Evolutionary conservation across 2,797 vertebrate species (phyloP).

Genomic region (Sparidentex hasta): DNA sequence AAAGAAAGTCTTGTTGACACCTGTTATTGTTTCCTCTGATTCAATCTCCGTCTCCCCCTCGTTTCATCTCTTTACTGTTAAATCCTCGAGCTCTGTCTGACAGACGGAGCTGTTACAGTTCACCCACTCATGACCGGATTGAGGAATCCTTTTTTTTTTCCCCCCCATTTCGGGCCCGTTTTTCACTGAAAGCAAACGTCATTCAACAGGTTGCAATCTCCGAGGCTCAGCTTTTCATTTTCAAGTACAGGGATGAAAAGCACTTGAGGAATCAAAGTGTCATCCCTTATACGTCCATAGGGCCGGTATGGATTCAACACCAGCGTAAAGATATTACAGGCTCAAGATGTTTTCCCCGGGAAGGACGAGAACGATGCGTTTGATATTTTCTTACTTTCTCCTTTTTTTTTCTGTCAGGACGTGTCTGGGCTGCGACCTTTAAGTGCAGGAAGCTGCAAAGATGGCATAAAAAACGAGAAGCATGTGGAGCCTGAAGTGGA

Average conservation of each 20-base stretch:
- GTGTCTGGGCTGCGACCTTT: too few relatives aligned
- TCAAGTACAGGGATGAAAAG: conserved; percentile 23
- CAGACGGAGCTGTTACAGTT: not conserved
- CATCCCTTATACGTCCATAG: not conserved
- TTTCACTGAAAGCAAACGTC: conserved; percentile 8
- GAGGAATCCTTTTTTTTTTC: not conserved
- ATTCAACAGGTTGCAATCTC: conserved; percentile 17
- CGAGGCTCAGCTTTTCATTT: not conserved
- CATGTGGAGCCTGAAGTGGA: too few relatives aligned
- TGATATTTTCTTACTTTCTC: too few relatives aligned
- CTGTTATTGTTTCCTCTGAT: too few relatives aligned
- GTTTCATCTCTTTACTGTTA: not conserved
- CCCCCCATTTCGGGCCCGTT: not conserved
- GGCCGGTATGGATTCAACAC: not conserved
- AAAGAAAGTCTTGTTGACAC: not conserved
- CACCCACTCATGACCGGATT: not conserved
- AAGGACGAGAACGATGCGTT: not conserved
- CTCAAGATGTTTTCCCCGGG: not conserved
- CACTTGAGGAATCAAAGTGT: not conserved
- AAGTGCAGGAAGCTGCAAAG: too few relatives aligned
- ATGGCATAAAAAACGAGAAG: too few relatives aligned
- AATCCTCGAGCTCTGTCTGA: too few relatives aligned
- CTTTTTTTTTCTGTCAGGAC: too few relatives aligned
- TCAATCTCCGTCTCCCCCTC: too few relatives aligned
- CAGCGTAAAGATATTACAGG: conserved; percentile 22